Conservation (phyloP, 2,797 vertebrate species). For the Poeciliopsis gracilis region DNA sequence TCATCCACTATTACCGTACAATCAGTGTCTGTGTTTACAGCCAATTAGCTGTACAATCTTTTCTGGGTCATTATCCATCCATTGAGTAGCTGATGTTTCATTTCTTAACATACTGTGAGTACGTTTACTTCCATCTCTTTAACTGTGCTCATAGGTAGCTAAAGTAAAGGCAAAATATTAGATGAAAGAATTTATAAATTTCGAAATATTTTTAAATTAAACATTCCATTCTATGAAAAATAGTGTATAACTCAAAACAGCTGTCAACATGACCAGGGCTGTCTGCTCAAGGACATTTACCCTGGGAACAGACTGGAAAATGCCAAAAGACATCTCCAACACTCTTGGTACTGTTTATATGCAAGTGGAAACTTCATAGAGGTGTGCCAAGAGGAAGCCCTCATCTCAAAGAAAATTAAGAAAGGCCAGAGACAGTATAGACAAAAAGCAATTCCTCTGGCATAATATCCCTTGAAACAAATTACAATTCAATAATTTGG, state of each 20-base stretch:
- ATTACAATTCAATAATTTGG: not conserved
- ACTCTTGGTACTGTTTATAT: not conserved
- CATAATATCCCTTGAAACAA: not conserved
- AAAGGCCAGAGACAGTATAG: not conserved
- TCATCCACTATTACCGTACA: not conserved
- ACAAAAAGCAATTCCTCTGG: not conserved
- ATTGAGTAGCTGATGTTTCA: not conserved
- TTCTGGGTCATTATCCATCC: no score
- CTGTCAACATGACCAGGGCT: not conserved
- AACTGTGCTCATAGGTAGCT: not conserved
- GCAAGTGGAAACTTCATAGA: not conserved
- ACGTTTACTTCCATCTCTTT: not conserved
- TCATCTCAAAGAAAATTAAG: not conserved
- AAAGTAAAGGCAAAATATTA: not conserved
- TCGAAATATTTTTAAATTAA: not conserved
- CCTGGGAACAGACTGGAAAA: not conserved
- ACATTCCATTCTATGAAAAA: not conserved
- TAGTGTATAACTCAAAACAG: not conserved
- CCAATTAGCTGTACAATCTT: not conserved
- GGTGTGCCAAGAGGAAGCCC: not conserved
- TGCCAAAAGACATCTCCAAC: not conserved
- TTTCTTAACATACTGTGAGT: not conserved
- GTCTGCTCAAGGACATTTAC: not conserved
- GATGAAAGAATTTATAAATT: not conserved
- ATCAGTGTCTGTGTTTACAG: not conserved